These are phyloP conservation scores for Apocheima hispidaria DNA, from an alignment of 2,888 invertebrate genomes.

Conservation along the genomic window DNA sequence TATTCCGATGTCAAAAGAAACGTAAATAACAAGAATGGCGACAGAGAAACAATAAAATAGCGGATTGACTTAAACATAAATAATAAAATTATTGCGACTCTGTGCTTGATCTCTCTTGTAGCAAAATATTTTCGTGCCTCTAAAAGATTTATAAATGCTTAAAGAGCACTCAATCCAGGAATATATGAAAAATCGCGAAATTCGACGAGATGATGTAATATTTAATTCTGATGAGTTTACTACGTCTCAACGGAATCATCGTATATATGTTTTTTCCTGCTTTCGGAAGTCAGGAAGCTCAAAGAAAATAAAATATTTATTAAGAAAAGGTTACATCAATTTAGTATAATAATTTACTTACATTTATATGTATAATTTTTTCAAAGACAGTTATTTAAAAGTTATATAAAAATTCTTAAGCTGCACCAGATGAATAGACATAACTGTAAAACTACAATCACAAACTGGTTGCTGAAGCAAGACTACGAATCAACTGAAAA, in stretches of 20 bases:
- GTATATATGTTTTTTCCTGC: conserved; percentile 6
- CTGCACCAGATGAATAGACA: too few relatives aligned
- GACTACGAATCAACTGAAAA: too few relatives aligned
- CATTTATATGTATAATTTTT: too few relatives aligned
- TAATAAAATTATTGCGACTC: conserved; percentile 8
- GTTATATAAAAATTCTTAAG: too few relatives aligned
- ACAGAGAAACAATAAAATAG: background rate
- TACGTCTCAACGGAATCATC: conserved; percentile 13
- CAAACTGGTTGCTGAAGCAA: too few relatives aligned
- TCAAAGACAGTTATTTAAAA: too few relatives aligned
- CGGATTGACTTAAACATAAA: background rate
- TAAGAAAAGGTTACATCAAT: background rate
- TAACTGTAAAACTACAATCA: too few relatives aligned
- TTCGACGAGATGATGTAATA: conserved; percentile 14
- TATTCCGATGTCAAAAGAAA: too few relatives aligned
- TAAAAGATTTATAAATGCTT: conserved; percentile 27
- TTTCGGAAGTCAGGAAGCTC: conserved; percentile 3
- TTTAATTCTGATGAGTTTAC: conserved; percentile 18
- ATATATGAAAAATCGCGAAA: conserved; percentile 12
- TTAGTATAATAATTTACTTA: background rate
- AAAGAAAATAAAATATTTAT: conserved; percentile 9
- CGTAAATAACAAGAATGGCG: background rate
- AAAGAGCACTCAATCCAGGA: conserved; percentile 13
- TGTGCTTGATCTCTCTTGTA: conserved; percentile 5
- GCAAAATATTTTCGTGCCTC: conserved; percentile 8